Evolutionary conservation across 2,888 invertebrate species (phyloP), one percentile per base, ranked within the genome.

Genomic region (Euclidia mi): DNA sequence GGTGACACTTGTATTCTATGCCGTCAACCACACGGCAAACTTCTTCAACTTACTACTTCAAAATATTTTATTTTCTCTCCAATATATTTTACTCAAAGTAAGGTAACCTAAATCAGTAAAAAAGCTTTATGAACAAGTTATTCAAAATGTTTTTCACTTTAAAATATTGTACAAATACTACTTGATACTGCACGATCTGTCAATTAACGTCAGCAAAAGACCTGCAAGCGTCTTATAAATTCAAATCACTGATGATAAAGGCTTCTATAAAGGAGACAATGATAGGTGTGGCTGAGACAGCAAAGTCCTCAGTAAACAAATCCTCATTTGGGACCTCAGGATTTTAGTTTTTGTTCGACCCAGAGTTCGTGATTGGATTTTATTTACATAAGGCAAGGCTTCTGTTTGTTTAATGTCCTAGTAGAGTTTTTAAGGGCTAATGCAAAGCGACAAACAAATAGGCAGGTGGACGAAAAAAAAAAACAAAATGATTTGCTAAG

Each of bases 251-350:
- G 65, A 42, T 52, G 64, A 63, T 49, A 44, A n/a, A n/a, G n/a
- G 44, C 34, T 65, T 20, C 67, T 67, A 71, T 75, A 73, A 67
- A 73, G 63, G 59, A 63, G 17, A 20, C 45, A 50, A 41, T 51
- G 63, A 62, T 64, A 58, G 57, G 52, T 62, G 61, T 14, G 41
- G 67, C 78, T 71, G 76, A 73, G 64, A 18, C 32, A 17, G 64
- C 69, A 42, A 43, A 47, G 62, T 62, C 71, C 76, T 73, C 31
- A 56, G 63, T 66, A 77, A 77, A 77, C 65, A 78, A 7, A 70
- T 68, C 72, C 67, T 67, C 66, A 64, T 74, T 78, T 67, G 56
- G 9, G 40, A 50, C 12, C 34, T 49, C 42, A 44, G 29, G 50
- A 50, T 47, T 55, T 20, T 55, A 56, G 64, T 66, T 66, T 66